A percentile compares a stretch with the other conserved stretches of the same genome.
phyloP scores from a whole-genome alignment of 2,888 invertebrate species.

The Trissoscelio sp. region DNA sequence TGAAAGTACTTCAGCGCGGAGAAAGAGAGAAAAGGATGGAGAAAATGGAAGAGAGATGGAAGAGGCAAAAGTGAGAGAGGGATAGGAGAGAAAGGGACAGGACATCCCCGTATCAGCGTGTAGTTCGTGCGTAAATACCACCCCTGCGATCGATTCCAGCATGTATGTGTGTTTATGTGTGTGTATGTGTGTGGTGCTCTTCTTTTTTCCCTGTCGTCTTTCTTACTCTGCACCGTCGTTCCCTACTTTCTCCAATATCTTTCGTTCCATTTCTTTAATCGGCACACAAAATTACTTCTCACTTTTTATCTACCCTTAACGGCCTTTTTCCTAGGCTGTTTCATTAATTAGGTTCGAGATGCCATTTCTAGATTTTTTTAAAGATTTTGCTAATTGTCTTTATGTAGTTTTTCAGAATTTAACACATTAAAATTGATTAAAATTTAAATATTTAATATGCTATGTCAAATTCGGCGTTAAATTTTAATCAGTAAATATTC shows the following conservation, averaged over 20 bases:
- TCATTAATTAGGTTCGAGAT: slow-evolving; percentile 39
- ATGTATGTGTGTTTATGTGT: too few species aligned
- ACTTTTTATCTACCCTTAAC: slow-evolving; percentile 63
- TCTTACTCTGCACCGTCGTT: slow-evolving; percentile 21
- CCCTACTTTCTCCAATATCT: slow-evolving; percentile 55
- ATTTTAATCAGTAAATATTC: too few species aligned
- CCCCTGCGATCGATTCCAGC: slow-evolving; percentile 72
- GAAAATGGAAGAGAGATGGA: slow-evolving; percentile 39
- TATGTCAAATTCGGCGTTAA: too few species aligned
- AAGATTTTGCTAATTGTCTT: not conserved
- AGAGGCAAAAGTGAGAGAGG: slow-evolving; percentile 31
- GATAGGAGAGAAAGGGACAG: slow-evolving; percentile 17
- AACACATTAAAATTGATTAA: too few species aligned
- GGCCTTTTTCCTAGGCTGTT: slow-evolving; percentile 48
- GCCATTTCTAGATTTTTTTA: slow-evolving; percentile 15
- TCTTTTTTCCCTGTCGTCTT: slow-evolving; percentile 51
- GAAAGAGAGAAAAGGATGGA: slow-evolving; percentile 45
- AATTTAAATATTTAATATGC: too few species aligned
- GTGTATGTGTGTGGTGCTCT: slow-evolving; percentile 70
- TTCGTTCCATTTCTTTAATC: slow-evolving; percentile 67
- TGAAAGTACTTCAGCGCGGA: slow-evolving; percentile 71
- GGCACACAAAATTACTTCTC: slow-evolving; percentile 65
- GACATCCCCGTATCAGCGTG: slow-evolving; percentile 75
- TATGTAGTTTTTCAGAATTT: not conserved
- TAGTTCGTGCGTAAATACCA: slow-evolving; percentile 82